These are phyloP conservation scores for Chlorodrepanis virens DNA, from an alignment of 2,113 vertebrate species.

Conservation along the genomic window DNA sequence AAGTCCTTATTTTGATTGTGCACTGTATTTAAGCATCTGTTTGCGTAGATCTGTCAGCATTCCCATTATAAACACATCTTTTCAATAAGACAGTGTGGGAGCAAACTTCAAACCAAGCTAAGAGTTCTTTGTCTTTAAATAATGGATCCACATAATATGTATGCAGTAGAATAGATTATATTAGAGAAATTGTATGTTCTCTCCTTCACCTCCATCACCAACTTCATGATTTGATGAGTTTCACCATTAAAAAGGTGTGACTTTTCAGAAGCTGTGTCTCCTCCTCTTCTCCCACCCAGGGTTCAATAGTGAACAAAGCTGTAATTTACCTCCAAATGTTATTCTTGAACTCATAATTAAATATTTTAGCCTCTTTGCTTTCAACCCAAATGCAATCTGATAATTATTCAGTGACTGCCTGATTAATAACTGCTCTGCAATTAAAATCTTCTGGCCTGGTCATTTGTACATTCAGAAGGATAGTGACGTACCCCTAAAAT, in stretches of 20 bases:
- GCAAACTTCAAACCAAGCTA: background rate
- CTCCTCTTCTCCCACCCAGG: background rate
- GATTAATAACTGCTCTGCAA: background rate
- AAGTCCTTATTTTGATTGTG: background rate
- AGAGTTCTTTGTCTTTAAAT: background rate
- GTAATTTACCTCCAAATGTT: background rate
- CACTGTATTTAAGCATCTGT: background rate
- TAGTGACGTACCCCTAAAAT: background rate
- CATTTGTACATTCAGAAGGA: background rate
- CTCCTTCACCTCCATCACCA: background rate
- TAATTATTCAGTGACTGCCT: background rate
- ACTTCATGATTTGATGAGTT: background rate
- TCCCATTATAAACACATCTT: background rate
- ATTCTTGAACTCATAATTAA: conserved; percentile 35
- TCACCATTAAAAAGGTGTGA: background rate
- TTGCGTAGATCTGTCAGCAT: background rate
- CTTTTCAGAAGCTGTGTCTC: background rate
- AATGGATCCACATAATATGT: background rate
- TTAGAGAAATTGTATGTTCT: background rate
- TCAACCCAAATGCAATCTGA: background rate
- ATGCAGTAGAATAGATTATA: background rate
- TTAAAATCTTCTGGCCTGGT: background rate
- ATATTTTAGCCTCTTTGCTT: conserved; percentile 30
- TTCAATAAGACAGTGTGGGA: background rate
- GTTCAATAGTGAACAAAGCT: background rate